A percentile compares a stretch with the other conserved stretches of the same genome.
Evolutionary conservation across 2,113 vertebrate species (phyloP).

Genomic region (Tiliqua scincoides): DNA sequence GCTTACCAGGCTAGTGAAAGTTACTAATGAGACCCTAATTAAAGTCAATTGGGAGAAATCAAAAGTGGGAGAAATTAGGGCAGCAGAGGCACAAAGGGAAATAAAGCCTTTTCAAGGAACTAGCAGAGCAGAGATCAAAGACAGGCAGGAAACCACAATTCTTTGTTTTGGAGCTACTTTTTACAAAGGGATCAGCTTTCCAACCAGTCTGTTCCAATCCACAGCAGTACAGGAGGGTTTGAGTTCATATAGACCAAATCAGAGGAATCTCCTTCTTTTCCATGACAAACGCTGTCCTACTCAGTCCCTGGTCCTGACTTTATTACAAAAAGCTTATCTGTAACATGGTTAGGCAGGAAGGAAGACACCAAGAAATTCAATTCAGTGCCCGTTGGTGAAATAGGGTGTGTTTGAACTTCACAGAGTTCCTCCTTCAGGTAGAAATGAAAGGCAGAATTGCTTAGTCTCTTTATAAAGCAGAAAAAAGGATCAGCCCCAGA

Average conservation of each 20-base stretch:
- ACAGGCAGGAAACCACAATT: not conserved
- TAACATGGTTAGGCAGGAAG: not conserved
- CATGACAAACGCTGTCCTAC: not conserved
- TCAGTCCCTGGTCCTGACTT: not conserved
- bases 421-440: not conserved
- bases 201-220: not conserved
- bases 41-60: slow-evolving; percentile 33
- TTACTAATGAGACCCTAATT: slow-evolving; percentile 37
- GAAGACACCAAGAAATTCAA: not conserved
- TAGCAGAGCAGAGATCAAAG: slow-evolving; percentile 23
- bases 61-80: slow-evolving; percentile 22
- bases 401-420: not conserved
- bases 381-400: not conserved
- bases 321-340: not conserved
- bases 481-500: not conserved
- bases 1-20: slow-evolving; percentile 15
- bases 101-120: slow-evolving; percentile 9
- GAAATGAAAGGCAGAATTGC: not conserved
- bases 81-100: not conserved
- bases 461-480: not conserved
- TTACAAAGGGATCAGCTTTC: not conserved
- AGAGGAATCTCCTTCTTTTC: not conserved
- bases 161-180: not conserved
- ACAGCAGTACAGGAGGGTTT: not conserved
- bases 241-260: not conserved